A percentile compares a stretch with the other conserved stretches of the same genome.
These are phyloP conservation scores for Protonibea diacanthus DNA, from an alignment of 2,797 vertebrate species.

Conservation along the genomic window DNA sequence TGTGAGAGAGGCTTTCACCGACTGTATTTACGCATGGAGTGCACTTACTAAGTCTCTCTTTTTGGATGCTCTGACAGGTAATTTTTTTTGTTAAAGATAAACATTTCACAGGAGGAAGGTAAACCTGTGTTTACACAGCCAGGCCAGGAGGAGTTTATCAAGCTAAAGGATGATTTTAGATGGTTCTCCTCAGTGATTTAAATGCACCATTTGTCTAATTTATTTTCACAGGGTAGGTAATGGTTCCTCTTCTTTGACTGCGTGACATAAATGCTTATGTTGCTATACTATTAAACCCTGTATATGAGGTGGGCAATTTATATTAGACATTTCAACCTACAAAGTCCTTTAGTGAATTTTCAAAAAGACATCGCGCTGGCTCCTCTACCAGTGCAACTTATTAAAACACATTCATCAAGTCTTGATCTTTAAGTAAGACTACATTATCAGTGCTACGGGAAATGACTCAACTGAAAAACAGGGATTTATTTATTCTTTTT, in stretches of 20 bases:
- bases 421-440: neutral
- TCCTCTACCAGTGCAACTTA: neutral
- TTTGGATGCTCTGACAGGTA: constrained; percentile 28
- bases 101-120: constrained; percentile 24
- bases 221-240: constrained; percentile 7
- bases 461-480: neutral
- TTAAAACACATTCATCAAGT: neutral
- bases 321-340: neutral
- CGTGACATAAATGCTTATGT: neutral
- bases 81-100: constrained; percentile 47
- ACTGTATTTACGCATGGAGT: constrained; percentile 38
- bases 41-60: constrained; percentile 30
- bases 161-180: constrained; percentile 21
- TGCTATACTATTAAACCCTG: neutral
- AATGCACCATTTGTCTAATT: constrained; percentile 37
- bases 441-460: neutral
- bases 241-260: constrained; percentile 21
- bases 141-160: constrained; percentile 27
- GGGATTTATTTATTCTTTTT: neutral
- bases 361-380: neutral
- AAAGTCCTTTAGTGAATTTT: neutral
- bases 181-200: constrained; percentile 43
- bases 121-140: constrained; percentile 25
- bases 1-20: constrained; percentile 50
- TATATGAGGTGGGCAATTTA: neutral